phyloP scores from a whole-genome alignment of 2,113 vertebrate species.

The Trinectes maculatus region DNA sequence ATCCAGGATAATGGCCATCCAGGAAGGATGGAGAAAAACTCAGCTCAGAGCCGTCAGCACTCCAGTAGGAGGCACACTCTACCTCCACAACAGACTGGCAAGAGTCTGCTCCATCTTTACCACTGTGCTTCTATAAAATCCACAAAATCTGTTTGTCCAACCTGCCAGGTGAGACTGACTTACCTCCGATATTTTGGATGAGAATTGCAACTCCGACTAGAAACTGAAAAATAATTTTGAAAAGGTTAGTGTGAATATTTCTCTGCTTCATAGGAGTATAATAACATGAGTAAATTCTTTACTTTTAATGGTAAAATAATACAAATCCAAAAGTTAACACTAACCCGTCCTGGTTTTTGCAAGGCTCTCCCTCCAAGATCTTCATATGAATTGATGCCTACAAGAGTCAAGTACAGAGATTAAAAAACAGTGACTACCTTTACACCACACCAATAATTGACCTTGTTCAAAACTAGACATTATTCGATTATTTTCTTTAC shows the following conservation, averaged over 20 bases:
- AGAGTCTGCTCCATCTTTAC: conserved; percentile 4
- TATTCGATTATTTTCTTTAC: too few species aligned
- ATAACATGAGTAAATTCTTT: too few species aligned
- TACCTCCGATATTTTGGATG: conserved; percentile 96
- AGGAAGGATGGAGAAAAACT: conserved; percentile 13
- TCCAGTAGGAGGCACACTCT: conserved; percentile 66
- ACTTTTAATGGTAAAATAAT: background rate
- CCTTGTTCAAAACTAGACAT: too few species aligned
- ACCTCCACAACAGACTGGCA: conserved; percentile 36
- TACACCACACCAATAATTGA: background rate
- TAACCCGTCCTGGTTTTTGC: conserved; percentile 89
- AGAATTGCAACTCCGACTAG: conserved; percentile 90
- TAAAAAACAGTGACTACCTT: background rate
- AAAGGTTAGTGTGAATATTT: conserved; percentile 18
- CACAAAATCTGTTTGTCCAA: conserved; percentile 49
- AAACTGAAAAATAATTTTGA: conserved; percentile 81
- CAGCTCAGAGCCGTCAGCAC: background rate
- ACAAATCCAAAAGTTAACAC: conserved; percentile 34
- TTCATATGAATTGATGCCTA: conserved; percentile 93
- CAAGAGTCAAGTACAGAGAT: conserved; percentile 6
- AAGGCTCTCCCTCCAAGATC: conserved; percentile 91
- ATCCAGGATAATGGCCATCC: conserved; percentile 51
- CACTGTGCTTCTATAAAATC: conserved; percentile 32
- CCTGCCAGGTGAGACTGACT: conserved; percentile 67
- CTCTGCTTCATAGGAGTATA: background rate